These are phyloP conservation scores for Drosophila maculinotata DNA, from an alignment of 2,888 invertebrate genomes.

Conservation along the genomic window DNA sequence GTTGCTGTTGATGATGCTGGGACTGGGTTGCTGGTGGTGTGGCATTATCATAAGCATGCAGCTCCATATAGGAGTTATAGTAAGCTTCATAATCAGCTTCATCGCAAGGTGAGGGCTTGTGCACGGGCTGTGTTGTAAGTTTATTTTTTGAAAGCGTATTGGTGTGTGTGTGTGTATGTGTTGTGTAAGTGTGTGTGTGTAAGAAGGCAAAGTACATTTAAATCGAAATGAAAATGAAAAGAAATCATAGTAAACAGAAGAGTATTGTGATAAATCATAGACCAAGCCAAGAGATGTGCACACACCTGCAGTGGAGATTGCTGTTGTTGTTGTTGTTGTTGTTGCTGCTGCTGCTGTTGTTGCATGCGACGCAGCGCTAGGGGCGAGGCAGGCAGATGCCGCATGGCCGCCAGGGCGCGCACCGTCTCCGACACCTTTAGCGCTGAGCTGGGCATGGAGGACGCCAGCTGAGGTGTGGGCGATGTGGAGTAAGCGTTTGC, in stretches of 20 bases:
- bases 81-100: conserved; percentile 73
- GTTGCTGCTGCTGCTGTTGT: conserved; percentile 64
- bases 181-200: conserved; percentile 33
- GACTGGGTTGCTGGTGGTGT: conserved; percentile 49
- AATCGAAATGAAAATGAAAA: conserved; percentile 43
- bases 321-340: conserved; percentile 58
- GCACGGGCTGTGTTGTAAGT: conserved; percentile 59
- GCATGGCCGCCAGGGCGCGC: conserved; percentile 92
- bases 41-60: conserved; percentile 72
- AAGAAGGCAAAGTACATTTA: conserved; percentile 46
- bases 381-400: conserved; percentile 95
- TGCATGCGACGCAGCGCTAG: conserved; percentile 88
- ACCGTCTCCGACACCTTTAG: conserved; percentile 94
- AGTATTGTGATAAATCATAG: conserved; percentile 7
- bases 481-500: conserved; percentile 26
- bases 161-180: conserved; percentile 41
- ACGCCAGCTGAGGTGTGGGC: conserved; percentile 45
- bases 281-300: conserved; percentile 59
- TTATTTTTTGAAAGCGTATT: conserved; percentile 31
- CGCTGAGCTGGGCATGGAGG: conserved; percentile 78
- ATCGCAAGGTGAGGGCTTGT: conserved; percentile 65
- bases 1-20: conserved; percentile 44
- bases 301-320: conserved; percentile 83
- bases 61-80: conserved; percentile 79
- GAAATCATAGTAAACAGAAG: conserved; percentile 57